phyloP scores from a whole-genome alignment of 2,113 vertebrate genomes.

The Pterocles gutturalis region DNA sequence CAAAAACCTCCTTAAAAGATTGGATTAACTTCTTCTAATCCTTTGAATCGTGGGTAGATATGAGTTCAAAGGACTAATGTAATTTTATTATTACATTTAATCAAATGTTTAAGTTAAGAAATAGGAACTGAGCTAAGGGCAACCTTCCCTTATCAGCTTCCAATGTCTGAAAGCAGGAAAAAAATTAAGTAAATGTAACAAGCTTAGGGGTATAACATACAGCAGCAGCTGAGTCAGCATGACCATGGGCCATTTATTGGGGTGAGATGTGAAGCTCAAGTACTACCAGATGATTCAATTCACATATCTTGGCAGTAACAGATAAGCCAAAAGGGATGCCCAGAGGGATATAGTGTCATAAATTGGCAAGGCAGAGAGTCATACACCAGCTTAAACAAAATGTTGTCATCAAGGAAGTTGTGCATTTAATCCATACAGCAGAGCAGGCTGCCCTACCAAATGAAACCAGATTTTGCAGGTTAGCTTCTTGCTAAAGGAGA shows the following conservation, averaged over 20 bases:
- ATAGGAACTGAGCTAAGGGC: conserved; percentile 50
- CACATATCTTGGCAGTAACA: conserved; percentile 36
- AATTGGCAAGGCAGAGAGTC: conserved; percentile 29
- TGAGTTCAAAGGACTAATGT: conserved; percentile 57
- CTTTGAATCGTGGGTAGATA: conserved; percentile 35
- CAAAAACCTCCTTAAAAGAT: conserved; percentile 39
- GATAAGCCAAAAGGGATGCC: conserved; percentile 44
- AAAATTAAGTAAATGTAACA: conserved; percentile 53
- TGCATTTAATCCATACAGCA: neutral
- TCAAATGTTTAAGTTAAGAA: conserved; percentile 58
- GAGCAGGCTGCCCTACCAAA: neutral
- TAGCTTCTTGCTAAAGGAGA: neutral
- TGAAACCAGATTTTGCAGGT: neutral
- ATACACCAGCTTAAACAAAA: conserved; percentile 41
- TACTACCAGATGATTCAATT: conserved; percentile 56
- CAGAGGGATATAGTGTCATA: conserved; percentile 20
- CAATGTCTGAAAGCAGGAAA: conserved; percentile 40
- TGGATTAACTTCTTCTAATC: conserved; percentile 50
- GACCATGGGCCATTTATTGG: conserved; percentile 11
- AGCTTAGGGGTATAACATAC: conserved; percentile 38
- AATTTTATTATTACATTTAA: conserved; percentile 65
- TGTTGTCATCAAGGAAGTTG: conserved; percentile 27
- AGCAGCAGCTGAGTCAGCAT: conserved; percentile 56
- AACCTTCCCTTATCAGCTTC: conserved; percentile 41
- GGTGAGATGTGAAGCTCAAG: conserved; percentile 39